Evolutionary conservation across 2,888 invertebrate species (phyloP).

Genomic region (Plagodis dolabraria): DNA sequence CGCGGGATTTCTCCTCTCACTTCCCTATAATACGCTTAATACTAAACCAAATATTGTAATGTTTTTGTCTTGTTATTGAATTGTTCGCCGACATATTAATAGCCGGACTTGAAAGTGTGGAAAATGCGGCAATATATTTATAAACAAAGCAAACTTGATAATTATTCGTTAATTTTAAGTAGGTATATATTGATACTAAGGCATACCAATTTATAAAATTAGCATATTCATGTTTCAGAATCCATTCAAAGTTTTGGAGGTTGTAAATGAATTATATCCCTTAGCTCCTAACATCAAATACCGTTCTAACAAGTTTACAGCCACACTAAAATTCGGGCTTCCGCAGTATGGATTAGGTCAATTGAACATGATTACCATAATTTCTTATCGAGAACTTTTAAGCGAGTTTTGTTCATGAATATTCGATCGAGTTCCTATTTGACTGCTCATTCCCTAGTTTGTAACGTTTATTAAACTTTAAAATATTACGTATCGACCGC

Average conservation of each 20-base stretch:
- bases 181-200: too few relatives aligned
- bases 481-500: conserved; percentile 58
- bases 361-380: conserved; percentile 78
- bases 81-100: too few relatives aligned
- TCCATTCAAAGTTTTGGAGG: conserved; percentile 34
- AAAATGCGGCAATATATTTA: too few relatives aligned
- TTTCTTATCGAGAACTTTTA: conserved; percentile 71
- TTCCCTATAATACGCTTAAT: too few relatives aligned
- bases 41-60: too few relatives aligned
- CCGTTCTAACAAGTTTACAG: conserved; percentile 55
- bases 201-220: neutral
- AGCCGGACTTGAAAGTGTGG: too few relatives aligned
- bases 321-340: conserved; percentile 50
- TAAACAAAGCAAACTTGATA: too few relatives aligned
- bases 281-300: conserved; percentile 25
- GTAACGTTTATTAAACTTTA: conserved; percentile 58
- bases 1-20: too few relatives aligned
- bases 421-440: conserved; percentile 60
- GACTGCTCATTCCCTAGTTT: conserved; percentile 53
- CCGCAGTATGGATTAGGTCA: conserved; percentile 74
- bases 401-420: conserved; percentile 67
- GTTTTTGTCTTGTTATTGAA: too few relatives aligned
- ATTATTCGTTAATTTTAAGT: too few relatives aligned
- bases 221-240: conserved; percentile 11
- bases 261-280: conserved; percentile 64